A percentile compares a stretch with the other conserved stretches of the same genome.
These are phyloP conservation scores for Buceros bicornis DNA, from an alignment of 2,797 vertebrate genomes.

Conservation along the genomic window DNA sequence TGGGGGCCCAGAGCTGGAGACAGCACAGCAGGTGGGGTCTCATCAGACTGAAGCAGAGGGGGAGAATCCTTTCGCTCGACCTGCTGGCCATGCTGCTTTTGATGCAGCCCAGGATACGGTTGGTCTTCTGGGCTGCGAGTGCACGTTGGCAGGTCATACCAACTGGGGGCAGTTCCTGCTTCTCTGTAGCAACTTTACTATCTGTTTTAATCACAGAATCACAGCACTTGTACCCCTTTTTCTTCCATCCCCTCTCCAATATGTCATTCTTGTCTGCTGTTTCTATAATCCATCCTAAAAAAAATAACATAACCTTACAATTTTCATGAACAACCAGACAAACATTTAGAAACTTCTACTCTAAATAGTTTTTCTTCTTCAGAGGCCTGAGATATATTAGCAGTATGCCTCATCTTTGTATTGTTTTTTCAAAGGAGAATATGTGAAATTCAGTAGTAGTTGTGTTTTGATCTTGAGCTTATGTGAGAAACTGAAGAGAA, in stretches of 20 bases:
- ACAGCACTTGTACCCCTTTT: neutral
- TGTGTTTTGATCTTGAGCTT: neutral
- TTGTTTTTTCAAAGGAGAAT: neutral
- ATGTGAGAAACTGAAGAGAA: neutral
- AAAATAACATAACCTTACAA: neutral
- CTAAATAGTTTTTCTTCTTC: neutral
- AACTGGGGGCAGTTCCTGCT: neutral
- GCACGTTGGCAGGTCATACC: neutral
- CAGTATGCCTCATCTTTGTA: neutral
- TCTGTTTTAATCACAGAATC: neutral
- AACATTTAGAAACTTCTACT: neutral
- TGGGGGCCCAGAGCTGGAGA: neutral
- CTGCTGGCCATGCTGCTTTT: no score
- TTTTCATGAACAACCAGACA: neutral
- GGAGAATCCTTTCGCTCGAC: neutral
- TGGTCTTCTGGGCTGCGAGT: neutral
- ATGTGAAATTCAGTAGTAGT: neutral
- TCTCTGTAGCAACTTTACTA: neutral
- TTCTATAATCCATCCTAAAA: neutral
- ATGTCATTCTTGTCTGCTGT: neutral
- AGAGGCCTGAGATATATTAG: neutral
- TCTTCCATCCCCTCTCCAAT: neutral
- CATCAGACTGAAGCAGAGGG: neutral
- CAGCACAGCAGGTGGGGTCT: neutral
- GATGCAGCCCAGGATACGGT: neutral